Base-by-base conservation (phyloP, 2,888 invertebrate genomes). In the Erebia aethiops region DNA sequence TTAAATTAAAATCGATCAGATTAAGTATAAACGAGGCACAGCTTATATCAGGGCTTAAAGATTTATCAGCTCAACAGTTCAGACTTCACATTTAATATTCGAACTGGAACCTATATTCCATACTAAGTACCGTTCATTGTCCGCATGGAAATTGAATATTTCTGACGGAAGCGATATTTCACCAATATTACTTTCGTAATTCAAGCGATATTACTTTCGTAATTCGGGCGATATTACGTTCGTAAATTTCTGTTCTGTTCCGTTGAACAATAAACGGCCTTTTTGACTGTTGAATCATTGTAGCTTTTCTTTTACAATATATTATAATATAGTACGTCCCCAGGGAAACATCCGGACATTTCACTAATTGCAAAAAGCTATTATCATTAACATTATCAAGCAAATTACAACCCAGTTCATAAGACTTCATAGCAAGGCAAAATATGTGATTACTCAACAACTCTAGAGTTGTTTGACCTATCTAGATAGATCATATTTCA, bases 81-180 rank as follows among this genome's bases (percentile, higher is more conserved):
- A 70, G 67, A 58, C 57, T 67, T 66, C 68, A 62, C 57, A 73
- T 71, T 73, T 71, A 71, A 69, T 62, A 65, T 71, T 71, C 65
- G 65, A 46, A 35, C 35, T 21, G 64, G 56, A 69, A 61, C 46
- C 68, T 69, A 71, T 67, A 73, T 73, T 69, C 62, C 66, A 67
- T 71, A 69, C 66, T 69, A 71, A 71, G 71, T 66, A 63, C 52
- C 68, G 13, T 68, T 69, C 66, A 73, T 69, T 63, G 58, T 69
- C 46, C 54, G 66, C 16, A 51, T 51, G 65, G 62, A 73, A 71
- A 73, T 73, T 66, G 43, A 66, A 71, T 73, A 73, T 71, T 66
- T 77, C 66, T 82, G 52, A 60, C 16, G 14, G 51, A 56, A 43
- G 43, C 16, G 54, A 66, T 68, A 64, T 68, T 65, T 73, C 67